Evolutionary conservation across 2,113 vertebrate species (phyloP).

Genomic region (Ictidomys tridecemlineatus): DNA sequence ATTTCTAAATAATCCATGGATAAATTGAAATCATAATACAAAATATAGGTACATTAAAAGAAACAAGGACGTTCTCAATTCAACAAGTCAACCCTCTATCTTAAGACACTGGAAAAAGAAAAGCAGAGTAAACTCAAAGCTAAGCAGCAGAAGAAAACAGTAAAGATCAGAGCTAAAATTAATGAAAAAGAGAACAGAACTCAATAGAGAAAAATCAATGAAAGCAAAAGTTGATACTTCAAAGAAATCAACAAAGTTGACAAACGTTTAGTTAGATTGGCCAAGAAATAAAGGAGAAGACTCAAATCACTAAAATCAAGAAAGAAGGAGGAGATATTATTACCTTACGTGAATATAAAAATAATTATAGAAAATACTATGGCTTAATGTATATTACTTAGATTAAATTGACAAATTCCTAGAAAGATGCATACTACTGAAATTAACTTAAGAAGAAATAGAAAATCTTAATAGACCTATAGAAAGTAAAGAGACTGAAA

Average conservation of each 20-base stretch:
- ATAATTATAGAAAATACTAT: not conserved
- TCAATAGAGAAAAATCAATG: not conserved
- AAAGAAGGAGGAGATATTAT: not conserved
- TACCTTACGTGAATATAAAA: not conserved
- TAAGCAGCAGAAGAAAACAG: not conserved
- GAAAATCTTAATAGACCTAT: not conserved
- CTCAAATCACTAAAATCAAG: not conserved
- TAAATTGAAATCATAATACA: not conserved
- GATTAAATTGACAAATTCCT: not conserved
- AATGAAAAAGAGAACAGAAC: not conserved
- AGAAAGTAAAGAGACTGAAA: not conserved
- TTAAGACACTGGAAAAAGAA: not conserved
- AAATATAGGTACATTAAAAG: not conserved
- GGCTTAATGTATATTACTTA: not conserved
- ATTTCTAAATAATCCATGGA: not conserved
- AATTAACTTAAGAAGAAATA: constrained; percentile 18
- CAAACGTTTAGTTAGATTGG: not conserved
- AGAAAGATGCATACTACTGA: not conserved
- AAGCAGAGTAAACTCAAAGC: not conserved
- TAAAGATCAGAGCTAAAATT: not conserved
- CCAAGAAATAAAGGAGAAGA: not conserved
- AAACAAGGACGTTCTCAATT: not conserved
- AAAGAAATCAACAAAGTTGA: not conserved
- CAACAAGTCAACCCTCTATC: not conserved
- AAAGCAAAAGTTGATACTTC: not conserved